Evolutionary conservation across 2,888 invertebrate genomes (phyloP).

Genomic region (Drosophila aldrichi): DNA sequence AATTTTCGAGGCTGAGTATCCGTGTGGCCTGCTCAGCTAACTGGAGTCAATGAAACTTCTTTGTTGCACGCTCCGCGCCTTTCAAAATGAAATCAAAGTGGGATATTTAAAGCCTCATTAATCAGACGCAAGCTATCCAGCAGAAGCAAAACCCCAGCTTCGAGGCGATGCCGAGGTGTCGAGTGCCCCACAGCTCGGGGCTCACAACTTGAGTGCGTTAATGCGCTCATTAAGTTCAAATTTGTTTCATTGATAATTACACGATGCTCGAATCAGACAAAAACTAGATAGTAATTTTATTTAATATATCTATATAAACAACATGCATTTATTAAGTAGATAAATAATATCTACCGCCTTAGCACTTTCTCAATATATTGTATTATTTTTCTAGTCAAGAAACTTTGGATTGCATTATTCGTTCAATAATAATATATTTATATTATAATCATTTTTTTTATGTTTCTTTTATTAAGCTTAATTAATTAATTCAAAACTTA

Average conservation of each 20-base stretch:
- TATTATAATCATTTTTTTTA: no score
- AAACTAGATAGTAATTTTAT: neutral
- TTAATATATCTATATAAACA: neutral
- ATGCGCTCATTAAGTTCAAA: slow-evolving; percentile 76
- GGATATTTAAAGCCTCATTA: slow-evolving; percentile 84
- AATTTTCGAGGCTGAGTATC: slow-evolving; percentile 38
- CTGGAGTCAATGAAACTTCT: slow-evolving; percentile 80
- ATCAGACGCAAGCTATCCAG: slow-evolving; percentile 69
- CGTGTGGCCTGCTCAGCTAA: slow-evolving; percentile 36
- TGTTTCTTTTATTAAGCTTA: no score
- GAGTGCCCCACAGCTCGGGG: slow-evolving; percentile 35
- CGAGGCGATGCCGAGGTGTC: slow-evolving; percentile 33
- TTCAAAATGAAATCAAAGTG: slow-evolving; percentile 83
- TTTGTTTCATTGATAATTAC: slow-evolving; percentile 78
- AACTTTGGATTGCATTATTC: neutral
- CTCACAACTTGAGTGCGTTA: slow-evolving; percentile 52
- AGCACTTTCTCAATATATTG: neutral
- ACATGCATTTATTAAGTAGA: neutral
- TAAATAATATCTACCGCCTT: no score
- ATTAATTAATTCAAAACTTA: no score
- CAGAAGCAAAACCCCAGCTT: slow-evolving; percentile 31
- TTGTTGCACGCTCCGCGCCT: slow-evolving; percentile 69
- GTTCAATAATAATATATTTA: neutral
- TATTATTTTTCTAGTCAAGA: neutral
- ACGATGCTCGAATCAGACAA: slow-evolving; percentile 8